Evolutionary conservation across 2,888 invertebrate species (phyloP).

Genomic region (Serrognathus titanus): DNA sequence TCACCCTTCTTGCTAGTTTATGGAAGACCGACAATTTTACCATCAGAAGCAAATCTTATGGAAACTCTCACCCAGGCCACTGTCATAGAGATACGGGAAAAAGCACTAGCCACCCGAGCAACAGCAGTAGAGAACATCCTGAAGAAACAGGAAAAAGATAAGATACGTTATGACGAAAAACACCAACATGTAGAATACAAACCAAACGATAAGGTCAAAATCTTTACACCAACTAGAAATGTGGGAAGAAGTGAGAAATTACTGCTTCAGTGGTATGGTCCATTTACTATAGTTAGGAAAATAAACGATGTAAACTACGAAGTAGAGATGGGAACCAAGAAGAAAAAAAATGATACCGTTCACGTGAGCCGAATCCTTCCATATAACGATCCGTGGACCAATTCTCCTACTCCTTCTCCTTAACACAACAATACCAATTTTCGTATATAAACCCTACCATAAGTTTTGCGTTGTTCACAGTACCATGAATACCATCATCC

Average conservation of each 20-base stretch:
- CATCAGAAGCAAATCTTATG: background rate
- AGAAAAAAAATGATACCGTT: too few species aligned
- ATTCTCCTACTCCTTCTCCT: too few species aligned
- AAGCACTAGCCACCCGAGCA: constrained; percentile 6
- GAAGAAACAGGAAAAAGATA: constrained; percentile 21
- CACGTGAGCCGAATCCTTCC: too few species aligned
- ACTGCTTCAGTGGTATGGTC: background rate
- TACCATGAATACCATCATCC: too few species aligned
- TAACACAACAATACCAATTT: too few species aligned
- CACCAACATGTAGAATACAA: constrained; percentile 23
- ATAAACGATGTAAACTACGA: too few species aligned
- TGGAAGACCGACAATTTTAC: background rate
- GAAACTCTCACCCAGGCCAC: constrained; percentile 9
- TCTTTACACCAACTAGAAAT: constrained; percentile 27
- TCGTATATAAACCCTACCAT: too few species aligned
- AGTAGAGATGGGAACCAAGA: too few species aligned
- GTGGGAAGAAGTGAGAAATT: constrained; percentile 28
- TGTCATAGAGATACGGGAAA: constrained; percentile 9
- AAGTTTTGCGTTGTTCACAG: too few species aligned
- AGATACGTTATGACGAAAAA: constrained; percentile 25
- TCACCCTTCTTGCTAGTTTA: constrained; percentile 11
- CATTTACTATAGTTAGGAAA: too few species aligned
- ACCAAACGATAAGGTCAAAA: constrained; percentile 25
- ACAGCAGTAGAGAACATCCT: constrained; percentile 22
- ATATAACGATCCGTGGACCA: too few species aligned